A percentile compares a stretch with the other conserved stretches of the same genome.
phyloP scores from a whole-genome alignment of 2,113 vertebrate genomes.

The Hyaena hyaena region DNA sequence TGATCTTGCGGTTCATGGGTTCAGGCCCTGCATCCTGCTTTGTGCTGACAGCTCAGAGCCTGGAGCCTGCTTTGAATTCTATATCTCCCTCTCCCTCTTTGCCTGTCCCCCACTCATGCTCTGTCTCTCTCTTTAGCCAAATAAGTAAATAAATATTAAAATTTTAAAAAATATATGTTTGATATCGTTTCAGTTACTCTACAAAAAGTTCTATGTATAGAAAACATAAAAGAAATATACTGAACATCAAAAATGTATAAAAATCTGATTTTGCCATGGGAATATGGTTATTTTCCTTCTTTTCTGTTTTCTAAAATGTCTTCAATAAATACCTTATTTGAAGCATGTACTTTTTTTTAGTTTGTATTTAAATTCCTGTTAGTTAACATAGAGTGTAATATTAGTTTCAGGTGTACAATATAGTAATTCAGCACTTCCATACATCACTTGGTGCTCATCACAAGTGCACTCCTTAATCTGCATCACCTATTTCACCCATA shows the following conservation, averaged over 20 bases:
- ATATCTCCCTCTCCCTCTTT: no score
- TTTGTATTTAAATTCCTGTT: background rate
- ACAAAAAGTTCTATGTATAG: background rate
- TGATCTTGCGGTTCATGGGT: no score
- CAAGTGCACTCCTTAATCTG: background rate
- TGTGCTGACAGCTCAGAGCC: no score
- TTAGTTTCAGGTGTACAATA: background rate
- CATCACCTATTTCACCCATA: background rate
- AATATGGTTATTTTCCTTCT: background rate
- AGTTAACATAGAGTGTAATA: background rate
- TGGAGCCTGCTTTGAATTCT: no score
- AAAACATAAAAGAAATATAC: conserved; percentile 6
- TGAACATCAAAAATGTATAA: background rate
- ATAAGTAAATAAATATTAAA: no score
- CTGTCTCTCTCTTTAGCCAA: no score
- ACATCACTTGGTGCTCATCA: background rate
- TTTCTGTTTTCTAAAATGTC: conserved; percentile 10
- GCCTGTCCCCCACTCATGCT: no score
- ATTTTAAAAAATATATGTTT: background rate
- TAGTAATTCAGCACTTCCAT: background rate
- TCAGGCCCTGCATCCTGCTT: no score
- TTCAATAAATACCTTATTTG: background rate
- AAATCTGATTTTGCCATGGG: background rate
- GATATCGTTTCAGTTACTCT: conserved; percentile 6
- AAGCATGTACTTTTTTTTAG: background rate